Evolutionary conservation across 2,888 invertebrate genomes (phyloP), one percentile per base, ranked within the genome.

Genomic region (Cancer borealis): DNA sequence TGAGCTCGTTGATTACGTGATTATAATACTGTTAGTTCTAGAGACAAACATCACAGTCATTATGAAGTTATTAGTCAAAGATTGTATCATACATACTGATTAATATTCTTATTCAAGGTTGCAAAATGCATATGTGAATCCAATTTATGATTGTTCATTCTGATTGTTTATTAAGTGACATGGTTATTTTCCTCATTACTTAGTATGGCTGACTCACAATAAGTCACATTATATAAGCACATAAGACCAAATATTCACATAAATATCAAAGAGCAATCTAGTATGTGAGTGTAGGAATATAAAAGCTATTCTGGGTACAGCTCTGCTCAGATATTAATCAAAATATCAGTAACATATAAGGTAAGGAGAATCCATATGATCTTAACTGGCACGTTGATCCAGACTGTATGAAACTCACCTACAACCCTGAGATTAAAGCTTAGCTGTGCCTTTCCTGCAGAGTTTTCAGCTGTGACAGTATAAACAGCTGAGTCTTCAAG

Each of bases 401-500:
- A 14, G 39, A 39, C 39, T 84, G 39, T 84, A 14, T 17, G 30
- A 39, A 30, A 96, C 97, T 97, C 96, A 98, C 98, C 98, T 96
- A 97, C 97, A 49, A 98, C 98, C 96, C 97, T 97, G 1, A 98
- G 97, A 54, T 97, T 97, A 91, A 98, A 96, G 96, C 98, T 97
- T 3, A 97, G 96, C 47, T 97, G 97, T 73, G 97, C 97, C 45
- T 97, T 97, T 54, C 98, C 98, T 92, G 97, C 97, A 93, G 97
- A 97, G 96, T 98, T 98, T 93, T 97, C 97, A 21, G 98, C 98
- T 96, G 97, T 97, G 10, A 98, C 97, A 21, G 97, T 97, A 96
- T 98, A 98, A 95, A 97, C 97, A 30, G 97, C 98, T 8, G 97
- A 97, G 96, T 98, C 98, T 91, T 97, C 97, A 93, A 98, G 97